phyloP scores from a whole-genome alignment of 2,113 vertebrate species.

The Isurus oxyrinchus region DNA sequence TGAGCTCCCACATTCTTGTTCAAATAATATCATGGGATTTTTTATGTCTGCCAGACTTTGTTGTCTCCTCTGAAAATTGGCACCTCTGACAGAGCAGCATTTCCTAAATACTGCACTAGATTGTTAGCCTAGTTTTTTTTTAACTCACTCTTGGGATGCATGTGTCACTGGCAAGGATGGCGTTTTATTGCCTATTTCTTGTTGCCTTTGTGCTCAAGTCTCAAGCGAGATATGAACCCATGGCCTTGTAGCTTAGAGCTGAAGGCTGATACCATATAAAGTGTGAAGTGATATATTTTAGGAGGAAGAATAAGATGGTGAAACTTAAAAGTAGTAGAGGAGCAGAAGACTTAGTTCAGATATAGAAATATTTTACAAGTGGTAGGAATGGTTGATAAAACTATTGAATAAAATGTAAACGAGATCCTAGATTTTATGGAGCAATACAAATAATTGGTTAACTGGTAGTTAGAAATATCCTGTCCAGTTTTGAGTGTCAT shows the following conservation, averaged over 20 bases:
- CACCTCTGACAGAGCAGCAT: background rate
- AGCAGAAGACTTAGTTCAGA: background rate
- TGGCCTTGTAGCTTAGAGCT: background rate
- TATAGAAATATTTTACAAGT: background rate
- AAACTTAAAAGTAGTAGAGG: background rate
- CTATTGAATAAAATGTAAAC: background rate
- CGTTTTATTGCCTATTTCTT: background rate
- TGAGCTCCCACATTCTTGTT: background rate
- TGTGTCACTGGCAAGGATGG: background rate
- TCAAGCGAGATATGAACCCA: too few relatives aligned
- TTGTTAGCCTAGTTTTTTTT: background rate
- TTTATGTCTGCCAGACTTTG: background rate
- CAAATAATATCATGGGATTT: background rate
- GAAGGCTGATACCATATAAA: background rate
- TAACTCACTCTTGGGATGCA: background rate
- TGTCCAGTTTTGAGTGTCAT: background rate
- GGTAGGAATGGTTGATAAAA: background rate
- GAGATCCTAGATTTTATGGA: background rate
- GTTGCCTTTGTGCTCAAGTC: background rate
- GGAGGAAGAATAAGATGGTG: too few relatives aligned
- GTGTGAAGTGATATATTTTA: background rate
- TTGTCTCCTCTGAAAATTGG: background rate
- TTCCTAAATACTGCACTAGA: background rate
- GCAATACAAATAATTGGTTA: background rate
- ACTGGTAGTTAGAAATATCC: background rate